Base-by-base conservation (phyloP, 2,888 invertebrate species). In the Diogma glabrata region DNA sequence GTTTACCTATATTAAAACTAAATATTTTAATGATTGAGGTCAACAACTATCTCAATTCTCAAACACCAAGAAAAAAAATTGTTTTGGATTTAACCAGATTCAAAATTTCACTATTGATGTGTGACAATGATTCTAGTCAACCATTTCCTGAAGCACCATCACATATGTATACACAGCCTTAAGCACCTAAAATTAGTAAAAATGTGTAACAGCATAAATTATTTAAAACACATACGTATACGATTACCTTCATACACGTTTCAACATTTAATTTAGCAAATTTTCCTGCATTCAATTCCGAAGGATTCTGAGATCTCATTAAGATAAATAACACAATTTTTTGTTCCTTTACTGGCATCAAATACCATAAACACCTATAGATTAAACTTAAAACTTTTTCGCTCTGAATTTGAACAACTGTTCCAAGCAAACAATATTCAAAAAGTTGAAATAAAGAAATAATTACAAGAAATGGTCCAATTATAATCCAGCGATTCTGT, bases 371-470 rank as follows among this genome's bases (percentile, higher is more conserved):
- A 17, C 7, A 40, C 12, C 19, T 9, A n/a, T 40, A 40, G 7
- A 40, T 40, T 19, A 40, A 12, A 4, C 10, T 19, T 1, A 9
- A 5, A 10, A 40, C 20, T 19, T 40, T 40, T 9, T 40, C 40
- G n/a, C 20, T 40, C 40, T 40, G 19, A 40, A 20, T 19, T 19
- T 40, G 19, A 40, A 40, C n/a, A n/a, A 40, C n/a, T 40, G 40
- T 40, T 20, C 40, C 40, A 40, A 40, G 40, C 17, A 40, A 12
- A 19, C 40, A 40, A 10, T 40, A 40, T n/a, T 40, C 40, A 9
- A 19, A 5, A 10, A 40, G 19, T n/a, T 40, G 40, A n/a, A 40
- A 40, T 40, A 40, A 4, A 3, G n/a, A 5, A 12, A n/a, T 20
- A 19, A 40, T 19, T 5, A 17, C 19, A 12, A 40, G 17, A 20